Evolutionary conservation across 2,113 vertebrate species (phyloP).

Genomic region (Hipposideros armiger): DNA sequence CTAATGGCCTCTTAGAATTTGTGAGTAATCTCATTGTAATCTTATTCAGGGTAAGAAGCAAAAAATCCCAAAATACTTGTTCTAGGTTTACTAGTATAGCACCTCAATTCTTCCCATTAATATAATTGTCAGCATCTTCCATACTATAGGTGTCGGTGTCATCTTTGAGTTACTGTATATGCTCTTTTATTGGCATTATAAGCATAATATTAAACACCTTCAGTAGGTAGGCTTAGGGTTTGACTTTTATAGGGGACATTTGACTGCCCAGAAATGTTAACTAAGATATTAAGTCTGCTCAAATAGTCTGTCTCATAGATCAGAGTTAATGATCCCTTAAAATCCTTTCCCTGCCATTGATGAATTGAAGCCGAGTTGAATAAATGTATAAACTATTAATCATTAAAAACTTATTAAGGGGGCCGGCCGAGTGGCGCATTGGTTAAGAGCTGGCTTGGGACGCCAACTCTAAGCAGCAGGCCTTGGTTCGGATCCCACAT

Average conservation of each 20-base stretch:
- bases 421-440: no score
- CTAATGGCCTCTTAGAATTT: background rate
- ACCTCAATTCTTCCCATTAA: background rate
- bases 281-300: background rate
- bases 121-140: background rate
- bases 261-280: background rate
- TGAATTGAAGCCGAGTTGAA: slow-evolving; percentile 12
- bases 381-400: slow-evolving; percentile 31
- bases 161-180: background rate
- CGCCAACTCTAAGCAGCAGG: no score
- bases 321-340: background rate
- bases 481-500: no score
- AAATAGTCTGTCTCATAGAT: background rate
- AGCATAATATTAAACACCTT: background rate
- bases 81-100: background rate
- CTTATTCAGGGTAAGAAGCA: background rate
- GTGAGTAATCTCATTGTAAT: background rate
- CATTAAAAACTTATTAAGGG: background rate
- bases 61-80: background rate
- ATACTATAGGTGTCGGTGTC: background rate
- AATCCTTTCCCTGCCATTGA: background rate
- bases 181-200: background rate
- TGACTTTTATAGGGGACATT: slow-evolving; percentile 1
- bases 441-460: no score
- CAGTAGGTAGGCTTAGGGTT: background rate